Conservation (phyloP, 2,888 invertebrate species). For the Melipona beecheii region DNA sequence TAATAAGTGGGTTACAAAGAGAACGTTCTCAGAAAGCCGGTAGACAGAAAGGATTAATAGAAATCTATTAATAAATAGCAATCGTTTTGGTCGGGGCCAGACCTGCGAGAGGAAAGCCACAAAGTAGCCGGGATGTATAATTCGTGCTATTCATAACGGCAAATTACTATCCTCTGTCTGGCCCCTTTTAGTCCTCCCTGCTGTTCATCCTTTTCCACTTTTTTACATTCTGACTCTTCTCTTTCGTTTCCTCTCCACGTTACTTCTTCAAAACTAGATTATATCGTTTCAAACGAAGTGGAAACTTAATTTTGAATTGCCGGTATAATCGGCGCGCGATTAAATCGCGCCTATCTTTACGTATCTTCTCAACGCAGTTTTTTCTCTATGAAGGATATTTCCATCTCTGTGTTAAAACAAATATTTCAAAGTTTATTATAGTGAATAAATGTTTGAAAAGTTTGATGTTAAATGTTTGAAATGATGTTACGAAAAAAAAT, state of each 20-base stretch:
- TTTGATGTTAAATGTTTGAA: too few species aligned
- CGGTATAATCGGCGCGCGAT: neutral
- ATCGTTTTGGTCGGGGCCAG: constrained; percentile 24
- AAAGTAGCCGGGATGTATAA: constrained; percentile 75
- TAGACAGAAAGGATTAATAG: constrained; percentile 43
- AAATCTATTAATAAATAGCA: constrained; percentile 73
- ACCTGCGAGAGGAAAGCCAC: constrained; percentile 64
- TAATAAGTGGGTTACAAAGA: neutral
- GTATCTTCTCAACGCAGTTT: neutral
- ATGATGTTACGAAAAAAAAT: too few species aligned
- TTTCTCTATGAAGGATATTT: too few species aligned
- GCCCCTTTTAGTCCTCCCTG: constrained; percentile 34
- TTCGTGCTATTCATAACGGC: constrained; percentile 67
- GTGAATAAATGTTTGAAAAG: too few species aligned
- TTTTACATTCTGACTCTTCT: constrained; percentile 11
- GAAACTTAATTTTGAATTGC: neutral
- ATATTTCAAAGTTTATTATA: too few species aligned
- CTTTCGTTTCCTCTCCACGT: neutral
- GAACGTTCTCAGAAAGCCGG: constrained; percentile 1
- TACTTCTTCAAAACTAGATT: neutral
- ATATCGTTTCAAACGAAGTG: neutral
- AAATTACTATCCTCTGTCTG: constrained; percentile 71
- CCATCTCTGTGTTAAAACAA: neutral
- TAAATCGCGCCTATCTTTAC: too few species aligned
- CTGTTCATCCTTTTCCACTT: neutral